These are phyloP conservation scores for Alethe diademata DNA, from an alignment of 2,113 vertebrate genomes.

Conservation along the genomic window DNA sequence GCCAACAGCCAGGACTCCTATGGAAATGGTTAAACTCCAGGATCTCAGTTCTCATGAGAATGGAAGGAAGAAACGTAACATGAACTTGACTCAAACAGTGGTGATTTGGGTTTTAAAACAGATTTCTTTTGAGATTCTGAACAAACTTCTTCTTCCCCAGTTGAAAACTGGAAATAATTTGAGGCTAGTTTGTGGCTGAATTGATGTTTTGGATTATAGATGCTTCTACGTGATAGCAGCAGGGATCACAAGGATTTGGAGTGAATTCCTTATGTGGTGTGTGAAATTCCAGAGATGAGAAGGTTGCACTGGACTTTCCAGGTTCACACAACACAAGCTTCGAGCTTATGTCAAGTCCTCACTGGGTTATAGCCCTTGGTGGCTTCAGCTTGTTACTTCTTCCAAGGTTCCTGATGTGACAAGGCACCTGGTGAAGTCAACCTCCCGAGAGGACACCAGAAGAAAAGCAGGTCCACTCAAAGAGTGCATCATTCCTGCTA, in stretches of 20 bases:
- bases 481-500: neutral
- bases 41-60: neutral
- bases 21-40: neutral
- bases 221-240: neutral
- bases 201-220: neutral
- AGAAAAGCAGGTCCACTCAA: neutral
- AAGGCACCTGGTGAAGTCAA: neutral
- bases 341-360: neutral
- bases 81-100: neutral
- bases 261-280: accelerated
- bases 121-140: neutral
- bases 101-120: neutral
- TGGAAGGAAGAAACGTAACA: neutral
- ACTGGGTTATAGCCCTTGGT: neutral
- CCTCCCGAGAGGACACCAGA: neutral
- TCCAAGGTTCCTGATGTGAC: neutral
- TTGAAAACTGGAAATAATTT: neutral
- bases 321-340: neutral
- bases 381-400: neutral
- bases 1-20: neutral
- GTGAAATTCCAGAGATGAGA: neutral
- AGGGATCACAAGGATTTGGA: neutral
- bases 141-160: neutral
- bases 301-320: neutral
- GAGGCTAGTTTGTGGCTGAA: neutral